Conservation (phyloP, 2,113 vertebrate genomes). For the Psammodynastes pulverulentus region DNA sequence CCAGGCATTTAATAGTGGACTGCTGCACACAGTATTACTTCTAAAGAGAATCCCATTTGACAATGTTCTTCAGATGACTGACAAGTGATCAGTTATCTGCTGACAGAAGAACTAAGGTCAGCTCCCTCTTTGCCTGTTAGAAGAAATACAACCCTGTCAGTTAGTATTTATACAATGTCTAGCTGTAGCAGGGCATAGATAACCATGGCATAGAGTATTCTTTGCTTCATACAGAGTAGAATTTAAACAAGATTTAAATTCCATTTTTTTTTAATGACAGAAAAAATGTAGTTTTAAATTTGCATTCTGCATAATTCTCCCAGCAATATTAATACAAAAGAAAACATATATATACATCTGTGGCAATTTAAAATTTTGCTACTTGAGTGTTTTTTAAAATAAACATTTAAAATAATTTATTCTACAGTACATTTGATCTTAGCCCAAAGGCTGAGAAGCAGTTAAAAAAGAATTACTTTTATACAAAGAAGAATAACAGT, state of each 20-base stretch:
- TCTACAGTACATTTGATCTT: not conserved
- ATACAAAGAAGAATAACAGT: conserved; percentile 20
- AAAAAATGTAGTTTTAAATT: not conserved
- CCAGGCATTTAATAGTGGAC: not conserved
- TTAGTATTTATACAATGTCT: not conserved
- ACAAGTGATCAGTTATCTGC: not conserved
- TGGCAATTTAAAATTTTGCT: not conserved
- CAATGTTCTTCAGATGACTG: not conserved
- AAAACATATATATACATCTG: not conserved
- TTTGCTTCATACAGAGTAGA: not conserved
- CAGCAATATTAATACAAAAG: not conserved
- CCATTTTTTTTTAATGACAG: not conserved
- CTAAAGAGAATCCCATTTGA: not conserved
- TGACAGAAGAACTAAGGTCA: not conserved
- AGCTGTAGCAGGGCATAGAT: not conserved
- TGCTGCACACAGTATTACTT: not conserved
- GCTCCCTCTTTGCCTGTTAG: not conserved
- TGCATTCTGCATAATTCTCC: not conserved
- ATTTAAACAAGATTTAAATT: not conserved
- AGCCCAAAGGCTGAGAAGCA: conserved; percentile 20
- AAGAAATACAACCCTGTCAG: not conserved
- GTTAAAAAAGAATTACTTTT: conserved; percentile 34
- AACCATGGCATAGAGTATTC: not conserved
- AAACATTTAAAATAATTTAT: not conserved
- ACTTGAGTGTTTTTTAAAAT: not conserved